These are phyloP conservation scores for Pandemis heparana DNA, from an alignment of 2,888 invertebrate genomes.

Conservation along the genomic window DNA sequence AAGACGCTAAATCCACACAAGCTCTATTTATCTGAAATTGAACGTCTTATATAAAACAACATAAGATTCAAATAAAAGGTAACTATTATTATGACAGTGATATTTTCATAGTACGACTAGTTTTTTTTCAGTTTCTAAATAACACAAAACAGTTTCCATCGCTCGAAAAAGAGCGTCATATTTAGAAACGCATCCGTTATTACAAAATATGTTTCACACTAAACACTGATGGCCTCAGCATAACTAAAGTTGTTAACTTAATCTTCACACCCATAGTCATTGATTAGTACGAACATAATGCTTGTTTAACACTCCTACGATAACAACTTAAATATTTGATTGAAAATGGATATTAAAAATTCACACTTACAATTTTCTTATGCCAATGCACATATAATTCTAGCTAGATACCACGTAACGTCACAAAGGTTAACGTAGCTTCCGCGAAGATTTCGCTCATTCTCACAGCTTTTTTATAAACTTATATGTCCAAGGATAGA, in stretches of 20 bases:
- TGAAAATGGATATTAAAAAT: neutral
- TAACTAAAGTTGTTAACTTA: too few relatives aligned
- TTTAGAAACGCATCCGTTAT: neutral
- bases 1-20: neutral
- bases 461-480: too few relatives aligned
- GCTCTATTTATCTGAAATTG: neutral
- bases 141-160: neutral
- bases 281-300: neutral
- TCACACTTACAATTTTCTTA: too few relatives aligned
- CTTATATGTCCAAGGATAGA: too few relatives aligned
- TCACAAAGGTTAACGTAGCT: too few relatives aligned
- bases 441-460: too few relatives aligned
- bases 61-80: neutral
- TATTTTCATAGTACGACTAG: conserved; percentile 18
- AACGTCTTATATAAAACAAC: conserved; percentile 6
- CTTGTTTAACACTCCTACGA: neutral
- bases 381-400: too few relatives aligned
- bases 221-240: neutral
- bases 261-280: neutral
- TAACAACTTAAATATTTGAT: neutral
- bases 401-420: too few relatives aligned
- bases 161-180: neutral
- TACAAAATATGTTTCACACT: neutral
- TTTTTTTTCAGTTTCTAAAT: neutral
- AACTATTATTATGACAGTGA: conserved; percentile 25